Percentiles rank a stretch among this genome's conserved stretches.
phyloP scores from a whole-genome alignment of 1,140 invertebrate genomes.

The Drosophila lacertosa region DNA sequence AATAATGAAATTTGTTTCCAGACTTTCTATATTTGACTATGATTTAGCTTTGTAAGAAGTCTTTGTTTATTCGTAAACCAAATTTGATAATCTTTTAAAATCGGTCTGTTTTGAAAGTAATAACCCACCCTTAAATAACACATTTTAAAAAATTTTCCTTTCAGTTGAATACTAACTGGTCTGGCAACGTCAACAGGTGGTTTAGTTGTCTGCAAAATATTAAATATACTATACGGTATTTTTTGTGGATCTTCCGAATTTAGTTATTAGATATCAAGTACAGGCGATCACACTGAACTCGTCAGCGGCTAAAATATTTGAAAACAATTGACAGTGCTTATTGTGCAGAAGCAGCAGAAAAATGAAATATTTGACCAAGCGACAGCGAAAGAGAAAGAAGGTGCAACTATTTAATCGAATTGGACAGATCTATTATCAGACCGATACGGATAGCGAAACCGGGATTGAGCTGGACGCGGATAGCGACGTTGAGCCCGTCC shows the following conservation, averaged over 20 bases:
- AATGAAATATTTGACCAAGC: slow-evolving; percentile 42
- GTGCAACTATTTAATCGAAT: slow-evolving; percentile 10
- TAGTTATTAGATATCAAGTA: background rate
- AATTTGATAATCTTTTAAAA: too few species aligned
- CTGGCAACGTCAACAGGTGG: background rate
- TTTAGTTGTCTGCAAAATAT: background rate
- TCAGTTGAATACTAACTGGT: background rate
- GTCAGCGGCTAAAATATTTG: slow-evolving; percentile 12
- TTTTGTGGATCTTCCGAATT: background rate
- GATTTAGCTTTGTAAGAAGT: background rate
- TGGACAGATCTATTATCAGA: slow-evolving; percentile 8
- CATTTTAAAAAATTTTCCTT: background rate
- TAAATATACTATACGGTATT: slow-evolving; percentile 10
- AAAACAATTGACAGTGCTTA: background rate
- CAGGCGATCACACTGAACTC: slow-evolving; percentile 5
- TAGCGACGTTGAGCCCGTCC: background rate
- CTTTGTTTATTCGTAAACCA: background rate
- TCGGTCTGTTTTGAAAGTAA: too few species aligned
- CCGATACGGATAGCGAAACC: slow-evolving; percentile 8
- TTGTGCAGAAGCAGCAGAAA: background rate
- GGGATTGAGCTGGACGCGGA: slow-evolving; percentile 7
- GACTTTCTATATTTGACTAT: too few species aligned
- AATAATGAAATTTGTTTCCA: too few species aligned
- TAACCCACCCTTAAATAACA: too few species aligned
- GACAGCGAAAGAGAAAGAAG: slow-evolving; percentile 30